Conservation (phyloP, 2,888 invertebrate genomes). For the Allolobophora icterica region DNA sequence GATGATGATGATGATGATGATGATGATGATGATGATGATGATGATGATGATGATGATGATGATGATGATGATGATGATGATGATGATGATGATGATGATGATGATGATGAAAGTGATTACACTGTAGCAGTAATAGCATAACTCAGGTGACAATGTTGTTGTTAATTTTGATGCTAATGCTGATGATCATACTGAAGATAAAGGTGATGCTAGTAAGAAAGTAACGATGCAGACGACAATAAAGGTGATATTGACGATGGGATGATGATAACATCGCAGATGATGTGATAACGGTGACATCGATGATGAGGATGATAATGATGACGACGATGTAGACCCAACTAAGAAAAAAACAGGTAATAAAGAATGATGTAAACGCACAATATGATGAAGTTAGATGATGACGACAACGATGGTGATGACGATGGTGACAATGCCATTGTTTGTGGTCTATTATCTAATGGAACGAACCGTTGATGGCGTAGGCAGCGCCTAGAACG, state of each 20-base stretch:
- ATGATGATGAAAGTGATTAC: no score
- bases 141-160: not conserved
- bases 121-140: not conserved
- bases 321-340: not conserved
- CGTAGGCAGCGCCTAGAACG: not conserved
- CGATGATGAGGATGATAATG: no score
- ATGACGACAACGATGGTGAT: not conserved
- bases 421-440: not conserved
- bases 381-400: not conserved
- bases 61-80: no score
- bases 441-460: not conserved
- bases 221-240: no score
- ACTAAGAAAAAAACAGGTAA: not conserved
- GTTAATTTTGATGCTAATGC: not conserved
- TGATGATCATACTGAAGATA: not conserved
- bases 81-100: no score
- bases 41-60: no score
- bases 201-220: no score
- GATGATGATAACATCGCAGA: no score
- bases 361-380: not conserved
- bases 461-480: not conserved
- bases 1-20: no score
- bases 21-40: no score
- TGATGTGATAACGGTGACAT: constrained; percentile 2
- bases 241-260: no score